Evolutionary conservation across 23 tunicate species (phyloP).

Genomic region (Clavelina lepadiformis): DNA sequence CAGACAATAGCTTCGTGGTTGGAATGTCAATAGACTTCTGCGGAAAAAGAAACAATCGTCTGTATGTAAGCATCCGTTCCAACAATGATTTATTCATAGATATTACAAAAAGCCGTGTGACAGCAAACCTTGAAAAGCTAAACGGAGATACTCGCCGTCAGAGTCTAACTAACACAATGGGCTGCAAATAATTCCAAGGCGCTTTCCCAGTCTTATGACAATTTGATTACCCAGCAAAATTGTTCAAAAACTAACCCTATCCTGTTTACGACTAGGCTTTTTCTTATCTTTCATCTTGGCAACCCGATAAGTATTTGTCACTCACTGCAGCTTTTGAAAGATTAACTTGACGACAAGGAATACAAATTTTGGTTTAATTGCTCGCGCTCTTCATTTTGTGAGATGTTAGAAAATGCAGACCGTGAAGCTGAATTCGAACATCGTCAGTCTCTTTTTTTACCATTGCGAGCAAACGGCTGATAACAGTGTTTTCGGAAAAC

Average conservation of each 20-base stretch:
- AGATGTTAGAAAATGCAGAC: constrained; percentile 60
- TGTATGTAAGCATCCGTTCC: constrained; percentile 17
- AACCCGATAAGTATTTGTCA: constrained; percentile 19
- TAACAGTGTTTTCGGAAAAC: constrained; percentile 17
- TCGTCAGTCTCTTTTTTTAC: constrained; percentile 25
- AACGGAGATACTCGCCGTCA: too few species aligned
- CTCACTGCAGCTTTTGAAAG: constrained; percentile 20
- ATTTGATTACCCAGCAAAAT: constrained; percentile 7
- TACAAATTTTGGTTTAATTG: constrained; percentile 35
- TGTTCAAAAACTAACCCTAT: constrained; percentile 5
- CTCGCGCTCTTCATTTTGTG: constrained; percentile 55
- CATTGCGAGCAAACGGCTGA: constrained; percentile 35
- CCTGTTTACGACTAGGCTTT: constrained; percentile 53
- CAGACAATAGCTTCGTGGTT: constrained; percentile 40
- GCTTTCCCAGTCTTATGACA: constrained; percentile 22
- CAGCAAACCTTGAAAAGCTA: too few species aligned
- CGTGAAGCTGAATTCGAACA: constrained; percentile 32
- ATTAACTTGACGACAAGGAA: not conserved
- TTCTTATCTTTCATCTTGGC: constrained; percentile 47
- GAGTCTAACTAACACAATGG: too few species aligned
- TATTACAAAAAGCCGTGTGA: not conserved
- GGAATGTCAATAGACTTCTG: constrained; percentile 24
- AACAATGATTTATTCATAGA: not conserved
- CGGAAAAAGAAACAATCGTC: not conserved
- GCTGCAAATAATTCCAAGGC: constrained; percentile 4